Evolutionary conservation across 2,888 invertebrate species (phyloP).

Genomic region (Eupithecia subumbrata): DNA sequence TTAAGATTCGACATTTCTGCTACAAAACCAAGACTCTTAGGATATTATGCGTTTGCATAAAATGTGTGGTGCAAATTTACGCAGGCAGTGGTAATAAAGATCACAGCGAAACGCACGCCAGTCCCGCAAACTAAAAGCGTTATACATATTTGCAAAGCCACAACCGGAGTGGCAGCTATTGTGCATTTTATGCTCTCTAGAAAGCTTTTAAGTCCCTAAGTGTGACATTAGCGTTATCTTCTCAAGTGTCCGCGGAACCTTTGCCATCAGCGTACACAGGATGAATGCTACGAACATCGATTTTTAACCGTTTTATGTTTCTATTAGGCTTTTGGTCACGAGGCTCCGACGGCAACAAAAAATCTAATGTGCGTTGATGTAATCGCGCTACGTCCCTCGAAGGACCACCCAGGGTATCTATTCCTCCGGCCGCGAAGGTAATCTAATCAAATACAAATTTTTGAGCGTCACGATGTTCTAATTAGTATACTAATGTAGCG

Average conservation of each 20-base stretch:
- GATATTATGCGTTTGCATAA: neutral
- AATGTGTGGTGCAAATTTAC: neutral
- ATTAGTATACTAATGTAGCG: conserved; percentile 51
- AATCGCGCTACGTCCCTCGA: conserved; percentile 55
- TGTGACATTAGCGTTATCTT: conserved; percentile 43
- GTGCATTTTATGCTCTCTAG: conserved; percentile 26
- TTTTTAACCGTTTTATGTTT: conserved; percentile 50
- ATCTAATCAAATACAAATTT: conserved; percentile 57
- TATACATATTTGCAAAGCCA: conserved; percentile 14
- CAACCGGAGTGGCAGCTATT: conserved; percentile 16
- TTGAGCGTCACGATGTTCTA: conserved; percentile 59
- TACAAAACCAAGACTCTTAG: neutral
- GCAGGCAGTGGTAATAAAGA: conserved; percentile 7
- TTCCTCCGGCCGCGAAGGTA: conserved; percentile 55
- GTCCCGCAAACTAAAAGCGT: conserved; percentile 8
- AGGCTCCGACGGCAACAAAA: conserved; percentile 58
- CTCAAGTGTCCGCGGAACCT: conserved; percentile 36
- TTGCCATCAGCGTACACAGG: conserved; percentile 32
- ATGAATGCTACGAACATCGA: conserved; percentile 36
- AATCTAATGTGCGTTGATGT: conserved; percentile 64
- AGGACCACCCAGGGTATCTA: conserved; percentile 68
- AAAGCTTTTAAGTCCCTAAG: conserved; percentile 42
- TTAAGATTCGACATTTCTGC: neutral
- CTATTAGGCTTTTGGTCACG: conserved; percentile 59
- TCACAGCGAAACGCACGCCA: neutral